These are phyloP conservation scores for Aphelinus certus DNA, from an alignment of 1,140 invertebrate genomes.

Conservation along the genomic window DNA sequence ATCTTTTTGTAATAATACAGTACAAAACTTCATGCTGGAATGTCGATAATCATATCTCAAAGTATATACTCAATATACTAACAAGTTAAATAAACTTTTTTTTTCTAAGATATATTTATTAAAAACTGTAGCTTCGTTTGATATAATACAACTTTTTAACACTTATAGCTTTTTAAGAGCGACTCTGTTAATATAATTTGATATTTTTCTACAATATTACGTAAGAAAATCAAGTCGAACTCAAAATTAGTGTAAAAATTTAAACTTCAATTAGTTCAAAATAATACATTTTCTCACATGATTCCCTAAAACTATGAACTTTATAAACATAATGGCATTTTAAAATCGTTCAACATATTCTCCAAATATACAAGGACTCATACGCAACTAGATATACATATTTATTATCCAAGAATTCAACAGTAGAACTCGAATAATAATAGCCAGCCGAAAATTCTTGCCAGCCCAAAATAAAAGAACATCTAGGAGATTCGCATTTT, in stretches of 20 bases:
- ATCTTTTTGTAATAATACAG: constrained; percentile 14
- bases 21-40: constrained; percentile 38
- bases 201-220: constrained; percentile 3
- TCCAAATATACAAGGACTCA: constrained; percentile 6
- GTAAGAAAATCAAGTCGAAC: constrained; percentile 8
- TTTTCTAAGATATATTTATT: constrained; percentile 39
- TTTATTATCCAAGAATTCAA: not conserved
- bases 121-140: constrained; percentile 39
- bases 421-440: constrained; percentile 5
- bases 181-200: constrained; percentile 25
- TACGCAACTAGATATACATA: not conserved
- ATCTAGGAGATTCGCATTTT: too few relatives aligned
- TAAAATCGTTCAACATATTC: constrained; percentile 20
- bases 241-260: constrained; percentile 30
- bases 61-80: constrained; percentile 28
- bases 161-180: constrained; percentile 40
- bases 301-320: constrained; percentile 13
- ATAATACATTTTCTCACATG: constrained; percentile 18
- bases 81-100: constrained; percentile 39
- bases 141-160: constrained; percentile 41
- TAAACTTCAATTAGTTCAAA: constrained; percentile 8
- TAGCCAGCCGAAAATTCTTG: too few relatives aligned
- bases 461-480: too few relatives aligned
- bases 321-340: constrained; percentile 28
- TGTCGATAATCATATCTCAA: constrained; percentile 27